Conservation (phyloP, 2,113 vertebrate species). For the Halichoerus grypus region DNA sequence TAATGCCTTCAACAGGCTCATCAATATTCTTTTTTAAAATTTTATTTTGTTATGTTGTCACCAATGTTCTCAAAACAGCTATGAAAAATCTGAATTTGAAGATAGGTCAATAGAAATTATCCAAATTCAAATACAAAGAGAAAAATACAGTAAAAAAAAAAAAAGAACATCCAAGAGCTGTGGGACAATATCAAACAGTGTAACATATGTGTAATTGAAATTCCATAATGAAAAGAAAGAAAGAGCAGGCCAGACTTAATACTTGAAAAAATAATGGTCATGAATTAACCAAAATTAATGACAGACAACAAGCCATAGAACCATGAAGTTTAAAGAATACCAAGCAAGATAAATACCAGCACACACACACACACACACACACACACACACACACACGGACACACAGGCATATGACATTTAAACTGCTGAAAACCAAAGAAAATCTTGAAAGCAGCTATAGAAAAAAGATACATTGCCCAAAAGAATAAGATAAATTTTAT, state of each 20-base stretch:
- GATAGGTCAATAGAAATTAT: neutral
- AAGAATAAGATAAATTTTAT: neutral
- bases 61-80: neutral
- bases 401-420: neutral
- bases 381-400: neutral
- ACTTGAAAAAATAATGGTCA: neutral
- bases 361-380: neutral
- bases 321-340: neutral
- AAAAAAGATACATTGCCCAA: neutral
- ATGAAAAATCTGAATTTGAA: neutral
- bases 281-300: neutral
- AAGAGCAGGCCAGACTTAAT: neutral
- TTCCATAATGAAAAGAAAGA: neutral
- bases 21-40: neutral
- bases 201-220: neutral
- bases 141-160: neutral
- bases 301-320: neutral
- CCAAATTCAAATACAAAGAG: neutral
- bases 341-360: neutral
- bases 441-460: neutral
- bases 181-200: neutral
- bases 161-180: neutral
- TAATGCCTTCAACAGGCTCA: neutral
- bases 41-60: neutral
- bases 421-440: neutral